Conservation (phyloP, 1,140 invertebrate genomes). For the Papilio aristodemus region DNA sequence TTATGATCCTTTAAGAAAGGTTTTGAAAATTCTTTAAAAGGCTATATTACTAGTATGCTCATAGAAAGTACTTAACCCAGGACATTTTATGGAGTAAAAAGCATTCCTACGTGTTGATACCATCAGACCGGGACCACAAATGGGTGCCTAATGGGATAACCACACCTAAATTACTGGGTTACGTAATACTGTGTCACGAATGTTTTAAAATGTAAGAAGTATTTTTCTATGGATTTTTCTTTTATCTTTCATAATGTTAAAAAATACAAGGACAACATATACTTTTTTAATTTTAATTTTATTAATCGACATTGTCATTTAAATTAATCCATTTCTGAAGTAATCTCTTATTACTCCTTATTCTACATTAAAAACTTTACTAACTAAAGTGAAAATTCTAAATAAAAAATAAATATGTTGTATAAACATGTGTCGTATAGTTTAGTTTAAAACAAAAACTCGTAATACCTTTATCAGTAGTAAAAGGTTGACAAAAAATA, state of each 20-base stretch:
- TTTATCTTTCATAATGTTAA: not conserved
- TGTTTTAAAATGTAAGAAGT: not conserved
- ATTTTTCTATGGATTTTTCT: not conserved
- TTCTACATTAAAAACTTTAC: too few relatives aligned
- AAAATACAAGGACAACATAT: too few relatives aligned
- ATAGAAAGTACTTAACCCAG: not conserved
- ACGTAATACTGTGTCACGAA: conserved; percentile 20
- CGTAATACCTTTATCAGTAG: not conserved
- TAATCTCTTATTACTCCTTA: too few relatives aligned
- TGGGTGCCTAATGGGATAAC: conserved; percentile 22
- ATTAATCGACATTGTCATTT: too few relatives aligned
- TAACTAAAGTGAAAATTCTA: too few relatives aligned
- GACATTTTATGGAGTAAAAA: conserved; percentile 32
- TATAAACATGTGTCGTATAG: too few relatives aligned
- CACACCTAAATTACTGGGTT: conserved; percentile 3
- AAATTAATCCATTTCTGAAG: too few relatives aligned
- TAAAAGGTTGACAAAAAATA: not conserved
- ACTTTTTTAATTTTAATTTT: too few relatives aligned
- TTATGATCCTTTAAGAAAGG: conserved; percentile 3
- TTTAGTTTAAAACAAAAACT: too few relatives aligned
- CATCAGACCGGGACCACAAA: conserved; percentile 23
- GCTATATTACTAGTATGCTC: not conserved
- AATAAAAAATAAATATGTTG: too few relatives aligned
- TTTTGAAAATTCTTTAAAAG: not conserved
- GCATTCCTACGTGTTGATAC: conserved; percentile 22